A percentile compares a stretch with the other conserved stretches of the same genome.
Conservation (phyloP, 2,113 vertebrate genomes). For the Anseranas semipalmata region DNA sequence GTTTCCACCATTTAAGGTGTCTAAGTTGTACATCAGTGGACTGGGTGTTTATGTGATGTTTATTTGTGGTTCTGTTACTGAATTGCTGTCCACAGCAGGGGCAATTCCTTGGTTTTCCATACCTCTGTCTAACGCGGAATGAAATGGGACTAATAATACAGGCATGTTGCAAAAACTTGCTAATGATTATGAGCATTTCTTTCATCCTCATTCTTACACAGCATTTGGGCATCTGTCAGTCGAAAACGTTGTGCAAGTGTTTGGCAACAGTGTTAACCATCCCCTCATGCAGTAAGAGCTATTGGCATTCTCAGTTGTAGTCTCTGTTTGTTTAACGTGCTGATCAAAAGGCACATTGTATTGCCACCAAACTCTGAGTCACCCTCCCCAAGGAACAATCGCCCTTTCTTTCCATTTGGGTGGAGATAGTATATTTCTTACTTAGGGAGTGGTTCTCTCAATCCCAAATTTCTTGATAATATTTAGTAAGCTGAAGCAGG, state of each 20-base stretch:
- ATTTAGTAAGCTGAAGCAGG: neutral
- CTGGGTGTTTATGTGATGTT: neutral
- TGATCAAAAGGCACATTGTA: constrained; percentile 46
- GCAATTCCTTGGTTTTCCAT: neutral
- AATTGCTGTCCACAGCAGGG: neutral
- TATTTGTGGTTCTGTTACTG: neutral
- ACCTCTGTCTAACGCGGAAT: neutral
- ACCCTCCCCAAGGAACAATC: constrained; percentile 44
- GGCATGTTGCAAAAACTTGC: neutral
- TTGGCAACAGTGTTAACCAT: neutral
- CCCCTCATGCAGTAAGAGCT: neutral
- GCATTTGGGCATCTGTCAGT: constrained; percentile 34
- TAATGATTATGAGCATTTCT: neutral
- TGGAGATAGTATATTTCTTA: constrained; percentile 27
- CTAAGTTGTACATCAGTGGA: neutral
- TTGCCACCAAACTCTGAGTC: constrained; percentile 57
- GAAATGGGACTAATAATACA: neutral
- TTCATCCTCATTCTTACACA: neutral
- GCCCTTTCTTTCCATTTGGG: constrained; percentile 51
- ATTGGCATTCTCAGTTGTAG: neutral
- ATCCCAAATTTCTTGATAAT: neutral
- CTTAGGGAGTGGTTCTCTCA: neutral
- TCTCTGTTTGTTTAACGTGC: constrained; percentile 29
- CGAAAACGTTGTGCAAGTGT: neutral
- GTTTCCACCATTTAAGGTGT: neutral